A percentile compares a stretch with the other conserved stretches of the same genome.
phyloP scores from a whole-genome alignment of 2,113 vertebrate genomes.

The Diphyllodes magnificus region DNA sequence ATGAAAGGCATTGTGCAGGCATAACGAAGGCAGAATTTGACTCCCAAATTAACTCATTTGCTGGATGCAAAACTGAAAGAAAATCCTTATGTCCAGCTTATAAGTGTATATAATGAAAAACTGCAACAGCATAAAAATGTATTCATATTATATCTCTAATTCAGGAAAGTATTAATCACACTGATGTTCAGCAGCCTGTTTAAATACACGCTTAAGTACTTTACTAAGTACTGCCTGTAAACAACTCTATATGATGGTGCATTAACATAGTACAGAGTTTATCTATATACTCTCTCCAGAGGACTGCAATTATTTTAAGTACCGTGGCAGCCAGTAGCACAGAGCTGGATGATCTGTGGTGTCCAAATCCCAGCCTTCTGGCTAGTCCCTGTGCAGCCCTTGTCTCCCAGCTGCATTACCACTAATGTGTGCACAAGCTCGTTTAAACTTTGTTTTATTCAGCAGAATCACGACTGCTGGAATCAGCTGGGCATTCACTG shows the following conservation, averaged over 20 bases:
- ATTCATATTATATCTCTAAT: constrained; percentile 12
- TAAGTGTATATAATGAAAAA: constrained; percentile 34
- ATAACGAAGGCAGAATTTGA: constrained; percentile 30
- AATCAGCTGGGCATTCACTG: neutral
- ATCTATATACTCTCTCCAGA: neutral
- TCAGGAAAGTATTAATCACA: constrained; percentile 48
- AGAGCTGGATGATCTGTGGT: neutral
- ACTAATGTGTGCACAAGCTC: neutral
- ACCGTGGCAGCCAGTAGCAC: neutral
- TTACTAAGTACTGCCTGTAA: constrained; percentile 36
- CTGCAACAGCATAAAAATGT: constrained; percentile 43
- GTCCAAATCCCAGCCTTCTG: neutral
- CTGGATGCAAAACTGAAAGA: neutral
- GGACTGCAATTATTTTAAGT: neutral
- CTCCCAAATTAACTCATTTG: constrained; percentile 44
- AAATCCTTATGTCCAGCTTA: constrained; percentile 33
- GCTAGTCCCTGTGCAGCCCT: neutral
- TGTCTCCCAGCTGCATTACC: neutral
- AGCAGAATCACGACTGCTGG: neutral
- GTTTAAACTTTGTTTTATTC: constrained; percentile 12
- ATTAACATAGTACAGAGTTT: constrained; percentile 6
- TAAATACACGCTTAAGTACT: constrained; percentile 50
- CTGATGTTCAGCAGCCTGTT: constrained; percentile 47
- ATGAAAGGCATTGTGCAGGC: neutral
- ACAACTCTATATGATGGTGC: constrained; percentile 6